phyloP scores from a whole-genome alignment of 2,888 invertebrate genomes.

The Diarsia brunnea region DNA sequence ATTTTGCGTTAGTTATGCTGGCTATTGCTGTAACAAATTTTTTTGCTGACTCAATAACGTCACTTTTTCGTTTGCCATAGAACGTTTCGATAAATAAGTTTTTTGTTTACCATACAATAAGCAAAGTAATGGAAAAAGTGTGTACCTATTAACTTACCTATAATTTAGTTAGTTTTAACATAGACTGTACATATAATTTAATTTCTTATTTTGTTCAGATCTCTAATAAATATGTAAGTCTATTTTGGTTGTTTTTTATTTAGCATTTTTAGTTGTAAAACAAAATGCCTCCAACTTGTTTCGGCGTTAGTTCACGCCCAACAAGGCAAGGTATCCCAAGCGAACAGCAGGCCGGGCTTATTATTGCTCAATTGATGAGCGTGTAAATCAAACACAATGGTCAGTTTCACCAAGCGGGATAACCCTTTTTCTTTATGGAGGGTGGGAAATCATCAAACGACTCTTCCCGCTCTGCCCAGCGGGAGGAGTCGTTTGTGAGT shows the following conservation, averaged over 20 bases:
- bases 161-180: conserved; percentile 91
- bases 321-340: no score
- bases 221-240: conserved; percentile 91
- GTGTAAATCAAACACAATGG: no score
- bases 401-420: no score
- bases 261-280: conserved; percentile 19
- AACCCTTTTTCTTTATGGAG: no score
- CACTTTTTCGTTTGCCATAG: conserved; percentile 77
- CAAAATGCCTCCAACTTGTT: background rate
- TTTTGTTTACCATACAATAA: conserved; percentile 85
- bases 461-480: no score
- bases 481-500: no score
- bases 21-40: conserved; percentile 74
- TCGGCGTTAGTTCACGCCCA: no score
- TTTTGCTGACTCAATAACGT: conserved; percentile 75
- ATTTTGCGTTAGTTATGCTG: conserved; percentile 73
- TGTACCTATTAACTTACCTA: conserved; percentile 91
- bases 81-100: conserved; percentile 69
- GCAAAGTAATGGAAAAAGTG: conserved; percentile 86
- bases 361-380: no score
- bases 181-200: conserved; percentile 92
- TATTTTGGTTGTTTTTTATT: conserved; percentile 76
- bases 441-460: no score
- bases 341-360: no score
- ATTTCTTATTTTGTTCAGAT: conserved; percentile 92